phyloP scores from a whole-genome alignment of 2,113 vertebrate genomes.

The Gymnobelideus leadbeateri region DNA sequence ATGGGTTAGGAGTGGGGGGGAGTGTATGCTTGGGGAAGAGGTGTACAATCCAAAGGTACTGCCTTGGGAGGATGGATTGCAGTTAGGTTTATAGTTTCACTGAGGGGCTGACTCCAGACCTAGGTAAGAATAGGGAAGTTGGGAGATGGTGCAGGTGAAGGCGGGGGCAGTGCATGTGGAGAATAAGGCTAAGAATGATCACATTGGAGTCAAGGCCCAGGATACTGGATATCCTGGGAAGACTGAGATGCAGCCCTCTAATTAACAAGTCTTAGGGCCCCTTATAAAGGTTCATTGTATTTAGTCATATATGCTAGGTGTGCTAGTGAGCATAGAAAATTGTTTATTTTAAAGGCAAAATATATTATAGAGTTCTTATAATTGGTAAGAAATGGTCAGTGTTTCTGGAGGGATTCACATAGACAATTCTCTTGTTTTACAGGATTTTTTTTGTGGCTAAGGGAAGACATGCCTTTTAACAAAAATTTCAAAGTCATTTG shows the following conservation, averaged over 20 bases:
- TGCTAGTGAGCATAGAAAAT: not conserved
- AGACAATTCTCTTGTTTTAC: not conserved
- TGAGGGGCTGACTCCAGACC: not conserved
- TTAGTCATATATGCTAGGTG: not conserved
- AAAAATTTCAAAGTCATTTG: not conserved
- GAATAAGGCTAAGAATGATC: not conserved
- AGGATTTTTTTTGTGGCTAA: not conserved
- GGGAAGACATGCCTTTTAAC: not conserved
- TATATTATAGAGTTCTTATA: not conserved
- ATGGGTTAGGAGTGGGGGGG: not conserved
- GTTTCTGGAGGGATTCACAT: not conserved
- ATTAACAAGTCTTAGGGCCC: not conserved
- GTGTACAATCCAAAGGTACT: too few relatives aligned
- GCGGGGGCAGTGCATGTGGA: not conserved
- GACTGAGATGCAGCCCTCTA: not conserved
- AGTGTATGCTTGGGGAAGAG: not conserved
- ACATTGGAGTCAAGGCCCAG: not conserved
- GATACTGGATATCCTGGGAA: not conserved
- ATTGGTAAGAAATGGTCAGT: not conserved
- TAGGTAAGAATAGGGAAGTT: not conserved
- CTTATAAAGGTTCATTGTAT: not conserved
- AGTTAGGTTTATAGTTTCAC: too few relatives aligned
- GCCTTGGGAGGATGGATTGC: not conserved
- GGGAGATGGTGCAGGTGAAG: not conserved
- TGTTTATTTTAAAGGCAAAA: not conserved